Percentiles rank a stretch among this genome's conserved stretches.
Evolutionary conservation across 35 echinoderm and acorn worm species (phyloP).

Genomic region (Acanthaster planci): DNA sequence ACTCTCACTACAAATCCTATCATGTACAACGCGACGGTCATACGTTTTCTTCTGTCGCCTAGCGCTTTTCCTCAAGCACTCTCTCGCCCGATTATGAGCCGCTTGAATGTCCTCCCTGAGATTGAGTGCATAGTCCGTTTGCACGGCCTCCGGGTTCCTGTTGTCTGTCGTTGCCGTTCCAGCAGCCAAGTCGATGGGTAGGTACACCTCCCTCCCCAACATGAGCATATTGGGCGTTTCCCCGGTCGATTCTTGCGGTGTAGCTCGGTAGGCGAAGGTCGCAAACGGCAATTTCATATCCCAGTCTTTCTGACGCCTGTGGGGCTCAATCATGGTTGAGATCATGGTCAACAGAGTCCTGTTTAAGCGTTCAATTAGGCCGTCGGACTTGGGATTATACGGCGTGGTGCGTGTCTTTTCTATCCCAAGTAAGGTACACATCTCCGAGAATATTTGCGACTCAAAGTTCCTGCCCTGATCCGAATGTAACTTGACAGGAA

Average conservation of each 20-base stretch:
- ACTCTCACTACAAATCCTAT: neutral
- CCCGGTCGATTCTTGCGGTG: no score
- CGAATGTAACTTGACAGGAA: no score
- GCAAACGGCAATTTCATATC: no score
- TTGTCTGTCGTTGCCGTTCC: neutral
- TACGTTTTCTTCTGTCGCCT: conserved; percentile 31
- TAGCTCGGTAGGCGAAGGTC: no score
- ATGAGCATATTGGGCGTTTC: no score
- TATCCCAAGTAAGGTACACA: conserved; percentile 40
- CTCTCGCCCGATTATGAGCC: conserved; percentile 28
- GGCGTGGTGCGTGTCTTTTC: no score
- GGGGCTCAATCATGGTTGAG: neutral
- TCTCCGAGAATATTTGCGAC: no score
- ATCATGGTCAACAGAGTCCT: conserved; percentile 30
- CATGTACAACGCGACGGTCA: conserved; percentile 21
- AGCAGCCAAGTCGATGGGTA: conserved; percentile 21
- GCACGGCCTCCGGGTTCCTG: no score
- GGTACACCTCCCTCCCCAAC: no score
- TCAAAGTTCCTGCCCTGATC: no score
- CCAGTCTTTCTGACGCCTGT: no score
- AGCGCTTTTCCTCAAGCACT: neutral
- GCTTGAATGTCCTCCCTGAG: neutral
- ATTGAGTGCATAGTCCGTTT: conserved; percentile 11
- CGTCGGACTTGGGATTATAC: no score
- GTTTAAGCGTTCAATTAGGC: conserved; percentile 70